phyloP scores from a whole-genome alignment of 2,797 vertebrate genomes.

The Tarsius wallacei region DNA sequence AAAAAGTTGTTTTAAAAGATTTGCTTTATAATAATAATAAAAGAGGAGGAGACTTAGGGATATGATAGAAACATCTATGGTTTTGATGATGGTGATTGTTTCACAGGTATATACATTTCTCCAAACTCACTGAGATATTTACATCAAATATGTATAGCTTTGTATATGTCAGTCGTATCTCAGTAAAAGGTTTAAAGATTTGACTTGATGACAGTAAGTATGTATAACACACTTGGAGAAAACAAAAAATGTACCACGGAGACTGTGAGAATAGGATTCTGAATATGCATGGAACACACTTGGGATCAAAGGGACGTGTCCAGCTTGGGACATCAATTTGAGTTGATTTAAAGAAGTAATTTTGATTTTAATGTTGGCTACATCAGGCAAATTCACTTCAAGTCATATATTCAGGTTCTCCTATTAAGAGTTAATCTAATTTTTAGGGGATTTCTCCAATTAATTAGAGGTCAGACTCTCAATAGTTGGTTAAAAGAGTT shows the following conservation, averaged over 20 bases:
- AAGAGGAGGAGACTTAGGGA: neutral
- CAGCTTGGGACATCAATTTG: neutral
- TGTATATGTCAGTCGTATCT: neutral
- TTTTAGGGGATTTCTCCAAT: constrained; percentile 1
- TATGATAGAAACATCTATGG: neutral
- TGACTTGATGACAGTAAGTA: neutral
- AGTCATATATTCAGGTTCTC: neutral
- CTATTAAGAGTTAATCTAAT: constrained; percentile 55
- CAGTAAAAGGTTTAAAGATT: neutral
- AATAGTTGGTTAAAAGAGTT: neutral
- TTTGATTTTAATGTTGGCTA: constrained; percentile 40
- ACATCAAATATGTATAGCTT: neutral
- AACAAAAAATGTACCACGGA: neutral
- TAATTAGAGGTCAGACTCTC: neutral
- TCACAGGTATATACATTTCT: neutral
- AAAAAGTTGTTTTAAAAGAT: neutral
- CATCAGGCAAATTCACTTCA: constrained; percentile 1
- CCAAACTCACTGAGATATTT: neutral
- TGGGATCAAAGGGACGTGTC: neutral
- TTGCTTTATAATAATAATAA: neutral
- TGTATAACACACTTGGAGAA: neutral
- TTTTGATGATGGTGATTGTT: neutral
- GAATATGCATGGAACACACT: neutral
- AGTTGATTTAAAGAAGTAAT: constrained; percentile 36
- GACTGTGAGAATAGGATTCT: neutral